These are phyloP conservation scores for Channa argus DNA, from an alignment of 2,113 vertebrate species.

Conservation along the genomic window DNA sequence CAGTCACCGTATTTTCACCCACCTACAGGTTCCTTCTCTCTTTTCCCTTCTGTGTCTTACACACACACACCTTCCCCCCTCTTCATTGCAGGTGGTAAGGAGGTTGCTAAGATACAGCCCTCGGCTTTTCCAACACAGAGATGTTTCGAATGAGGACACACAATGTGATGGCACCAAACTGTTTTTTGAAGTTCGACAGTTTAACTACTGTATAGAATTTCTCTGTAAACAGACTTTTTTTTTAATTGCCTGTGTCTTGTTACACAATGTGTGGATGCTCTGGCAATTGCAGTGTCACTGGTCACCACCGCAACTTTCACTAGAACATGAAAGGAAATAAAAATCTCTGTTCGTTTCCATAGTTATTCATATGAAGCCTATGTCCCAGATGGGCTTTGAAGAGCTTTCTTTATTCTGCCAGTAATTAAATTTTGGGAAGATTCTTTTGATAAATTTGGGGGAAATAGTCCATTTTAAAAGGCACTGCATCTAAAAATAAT, in stretches of 20 bases:
- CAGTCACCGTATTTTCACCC: slow-evolving; percentile 2
- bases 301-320: background rate
- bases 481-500: no score
- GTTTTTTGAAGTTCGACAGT: slow-evolving; percentile 20
- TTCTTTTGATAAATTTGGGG: no score
- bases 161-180: slow-evolving; percentile 1
- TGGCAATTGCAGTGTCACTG: background rate
- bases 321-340: no score
- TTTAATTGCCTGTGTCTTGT: background rate
- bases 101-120: slow-evolving; percentile 75
- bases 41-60: slow-evolving; percentile 6
- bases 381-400: no score
- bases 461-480: no score
- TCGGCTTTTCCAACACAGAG: slow-evolving; percentile 24
- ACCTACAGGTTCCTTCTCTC: slow-evolving; percentile 3
- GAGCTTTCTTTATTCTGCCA: no score
- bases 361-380: no score
- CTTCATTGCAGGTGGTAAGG: slow-evolving; percentile 36
- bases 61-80: slow-evolving; percentile 24
- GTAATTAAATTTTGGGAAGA: no score
- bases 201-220: background rate
- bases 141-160: slow-evolving; percentile 18
- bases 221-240: background rate
- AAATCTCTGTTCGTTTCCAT: no score
- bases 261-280: background rate